Conservation (phyloP, 2,888 invertebrate species). For the Sarcophaga caerulescens region DNA sequence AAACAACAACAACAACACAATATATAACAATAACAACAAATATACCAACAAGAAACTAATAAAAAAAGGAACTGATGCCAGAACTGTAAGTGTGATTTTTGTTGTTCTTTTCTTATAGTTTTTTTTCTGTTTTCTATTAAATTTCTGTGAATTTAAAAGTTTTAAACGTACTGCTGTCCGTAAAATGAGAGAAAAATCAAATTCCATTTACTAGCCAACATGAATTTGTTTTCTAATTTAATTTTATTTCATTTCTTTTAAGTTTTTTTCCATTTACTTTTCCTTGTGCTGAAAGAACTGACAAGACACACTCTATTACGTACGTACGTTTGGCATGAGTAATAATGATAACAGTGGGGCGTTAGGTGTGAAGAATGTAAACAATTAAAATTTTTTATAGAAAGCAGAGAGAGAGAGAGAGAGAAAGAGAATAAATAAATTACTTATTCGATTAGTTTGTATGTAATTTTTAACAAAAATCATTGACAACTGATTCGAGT, state of each 20-base stretch:
- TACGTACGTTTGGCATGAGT: background rate
- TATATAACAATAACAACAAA: slow-evolving; percentile 2
- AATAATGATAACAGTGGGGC: background rate
- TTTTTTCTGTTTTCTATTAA: background rate
- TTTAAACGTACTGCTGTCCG: slow-evolving; percentile 3
- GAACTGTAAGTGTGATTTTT: slow-evolving; percentile 55
- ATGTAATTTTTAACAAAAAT: too few species aligned
- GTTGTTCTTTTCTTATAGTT: background rate
- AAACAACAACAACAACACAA: background rate
- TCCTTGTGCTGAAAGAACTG: too few species aligned
- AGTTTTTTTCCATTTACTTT: background rate
- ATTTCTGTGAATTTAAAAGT: slow-evolving; percentile 26
- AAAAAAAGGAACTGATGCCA: slow-evolving; percentile 47
- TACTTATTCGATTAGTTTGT: too few species aligned
- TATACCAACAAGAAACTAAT: slow-evolving; percentile 4
- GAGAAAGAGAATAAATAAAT: too few species aligned
- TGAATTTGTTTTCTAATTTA: slow-evolving; percentile 35
- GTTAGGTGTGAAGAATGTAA: background rate
- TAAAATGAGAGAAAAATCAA: slow-evolving; percentile 4
- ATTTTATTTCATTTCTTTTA: background rate
- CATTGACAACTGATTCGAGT: too few species aligned
- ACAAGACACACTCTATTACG: background rate
- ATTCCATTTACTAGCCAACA: slow-evolving; percentile 13
- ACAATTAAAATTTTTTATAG: too few species aligned
- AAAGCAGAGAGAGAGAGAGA: too few species aligned